Evolutionary conservation across 2,113 vertebrate genomes (phyloP).

Genomic region (Suricata suricatta): DNA sequence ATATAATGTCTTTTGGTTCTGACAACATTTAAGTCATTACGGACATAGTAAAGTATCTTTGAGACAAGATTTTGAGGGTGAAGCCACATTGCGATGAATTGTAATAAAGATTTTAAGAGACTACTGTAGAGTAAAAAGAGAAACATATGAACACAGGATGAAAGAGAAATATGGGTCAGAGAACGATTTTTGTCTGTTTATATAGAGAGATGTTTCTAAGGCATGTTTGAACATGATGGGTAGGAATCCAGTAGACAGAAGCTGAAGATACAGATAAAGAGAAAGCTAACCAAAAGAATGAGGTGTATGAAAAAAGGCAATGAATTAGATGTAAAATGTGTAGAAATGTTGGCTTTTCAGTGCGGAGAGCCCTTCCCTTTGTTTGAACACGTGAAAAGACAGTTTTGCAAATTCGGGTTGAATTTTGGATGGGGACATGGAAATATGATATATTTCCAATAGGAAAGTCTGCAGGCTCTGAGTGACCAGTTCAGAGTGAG

Average conservation of each 20-base stretch:
- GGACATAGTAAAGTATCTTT: not conserved
- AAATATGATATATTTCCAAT: not conserved
- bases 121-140: not conserved
- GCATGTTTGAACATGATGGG: not conserved
- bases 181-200: not conserved
- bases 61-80: not conserved
- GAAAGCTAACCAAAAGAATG: not conserved
- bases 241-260: not conserved
- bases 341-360: not conserved
- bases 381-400: not conserved
- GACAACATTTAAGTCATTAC: not conserved
- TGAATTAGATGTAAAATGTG: not conserved
- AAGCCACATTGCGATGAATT: not conserved
- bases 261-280: not conserved
- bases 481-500: not conserved
- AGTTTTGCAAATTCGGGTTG: not conserved
- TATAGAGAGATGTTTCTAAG: not conserved
- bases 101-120: not conserved
- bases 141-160: not conserved
- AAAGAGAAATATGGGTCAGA: not conserved
- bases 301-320: not conserved
- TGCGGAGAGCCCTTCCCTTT: not conserved
- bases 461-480: not conserved
- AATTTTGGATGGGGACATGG: not conserved
- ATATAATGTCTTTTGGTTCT: not conserved